Base-by-base conservation (phyloP, 1,140 invertebrate genomes). In the Helicoverpa zea region DNA sequence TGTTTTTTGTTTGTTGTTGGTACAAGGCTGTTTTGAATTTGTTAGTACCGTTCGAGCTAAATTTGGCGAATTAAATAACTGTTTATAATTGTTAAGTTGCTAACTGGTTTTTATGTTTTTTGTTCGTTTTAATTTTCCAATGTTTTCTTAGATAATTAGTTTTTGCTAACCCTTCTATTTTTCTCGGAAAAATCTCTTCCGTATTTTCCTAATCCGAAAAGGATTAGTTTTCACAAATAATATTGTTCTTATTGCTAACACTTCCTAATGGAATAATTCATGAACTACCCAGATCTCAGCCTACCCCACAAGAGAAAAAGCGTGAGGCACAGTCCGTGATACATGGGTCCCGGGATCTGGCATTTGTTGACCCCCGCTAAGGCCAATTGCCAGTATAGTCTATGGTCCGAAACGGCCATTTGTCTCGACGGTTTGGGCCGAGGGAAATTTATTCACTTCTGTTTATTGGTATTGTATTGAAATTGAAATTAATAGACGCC, bases 341-440 rank as follows among this genome's bases (percentile, higher is more conserved):
- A 54, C 49, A 72, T 72, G 68, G 7, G 12, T 30, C 68, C 68
- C 49, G 68, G 68, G 68, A 52, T 54, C 68, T 72, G 68, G 68
- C 68, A 72, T 70, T 70, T 52, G 68, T 72, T 72, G 68, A 72
- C 68, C 68, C 68, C 52, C 49, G 68, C 18, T 72, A 72, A 72
- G 68, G 68, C 68, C 68, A 72, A 72, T 72, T 52, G 68, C 68
- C 52, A 54, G 68, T 54, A 72, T 54, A 72, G 68, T 72, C 49
- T 30, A 72, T 72, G 68, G 49, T 30, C 68, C 68, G 68, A 72
- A 72, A 54, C 68, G 49, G 68, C 68, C 68, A 72, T 72, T 72
- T 72, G 23, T 72, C 68, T 72, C 49, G 47, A 43, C 68, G 9
- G 68, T 72, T 72, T 72, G 68, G 68, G 68, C 52, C 68, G 16